Conservation (phyloP, 1,140 invertebrate genomes). For the Drosophila neocordata region DNA sequence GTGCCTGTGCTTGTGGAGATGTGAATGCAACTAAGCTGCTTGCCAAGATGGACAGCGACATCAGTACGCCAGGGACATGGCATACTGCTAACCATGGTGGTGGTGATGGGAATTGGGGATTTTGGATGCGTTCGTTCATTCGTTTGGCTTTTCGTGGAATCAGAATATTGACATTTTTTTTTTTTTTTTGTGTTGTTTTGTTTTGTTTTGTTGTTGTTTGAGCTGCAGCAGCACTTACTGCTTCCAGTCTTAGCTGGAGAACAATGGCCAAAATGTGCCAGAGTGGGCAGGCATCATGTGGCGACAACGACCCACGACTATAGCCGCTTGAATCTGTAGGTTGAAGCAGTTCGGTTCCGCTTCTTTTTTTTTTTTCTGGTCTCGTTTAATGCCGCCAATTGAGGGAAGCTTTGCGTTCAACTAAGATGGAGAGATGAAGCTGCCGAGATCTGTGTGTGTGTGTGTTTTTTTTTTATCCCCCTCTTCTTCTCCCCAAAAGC, state of each 20-base stretch:
- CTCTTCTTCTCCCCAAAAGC: too few species aligned
- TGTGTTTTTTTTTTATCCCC: conserved; percentile 1
- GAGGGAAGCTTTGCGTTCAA: conserved; percentile 50
- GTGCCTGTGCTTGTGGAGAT: background rate
- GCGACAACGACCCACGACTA: conserved; percentile 45
- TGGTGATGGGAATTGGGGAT: conserved; percentile 16
- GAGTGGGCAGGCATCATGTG: conserved; percentile 75
- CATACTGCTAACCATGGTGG: background rate
- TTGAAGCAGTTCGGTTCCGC: conserved; percentile 27
- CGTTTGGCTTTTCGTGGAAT: conserved; percentile 70
- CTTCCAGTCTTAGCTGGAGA: conserved; percentile 53
- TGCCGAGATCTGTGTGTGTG: conserved; percentile 34
- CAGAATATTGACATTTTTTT: conserved; percentile 82
- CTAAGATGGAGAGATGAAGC: conserved; percentile 52
- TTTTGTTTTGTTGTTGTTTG: too few species aligned
- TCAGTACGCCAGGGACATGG: conserved; percentile 23
- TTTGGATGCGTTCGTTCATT: conserved; percentile 22
- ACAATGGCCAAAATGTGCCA: conserved; percentile 76
- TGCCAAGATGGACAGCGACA: conserved; percentile 54
- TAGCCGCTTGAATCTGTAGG: conserved; percentile 24
- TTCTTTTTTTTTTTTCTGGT: conserved; percentile 42
- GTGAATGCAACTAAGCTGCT: conserved; percentile 50
- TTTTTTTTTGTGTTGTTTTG: conserved; percentile 23
- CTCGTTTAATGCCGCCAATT: conserved; percentile 74
- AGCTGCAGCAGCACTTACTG: conserved; percentile 56